Conservation (phyloP, 2,888 invertebrate genomes). For the Mellilla xanthometata region DNA sequence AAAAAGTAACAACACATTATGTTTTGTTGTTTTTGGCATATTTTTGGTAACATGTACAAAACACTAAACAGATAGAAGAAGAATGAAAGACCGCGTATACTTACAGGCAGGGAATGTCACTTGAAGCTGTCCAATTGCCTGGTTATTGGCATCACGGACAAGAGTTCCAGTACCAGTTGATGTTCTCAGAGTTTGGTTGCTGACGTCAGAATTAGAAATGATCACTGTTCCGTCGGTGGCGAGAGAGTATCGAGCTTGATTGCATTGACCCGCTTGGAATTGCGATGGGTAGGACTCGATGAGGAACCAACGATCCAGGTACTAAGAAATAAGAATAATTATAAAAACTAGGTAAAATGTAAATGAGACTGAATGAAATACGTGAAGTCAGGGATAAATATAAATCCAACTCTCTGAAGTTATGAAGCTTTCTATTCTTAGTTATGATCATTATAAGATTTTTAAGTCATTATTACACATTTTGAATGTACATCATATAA, state of each 20-base stretch:
- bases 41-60: no score
- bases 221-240: conserved; percentile 33
- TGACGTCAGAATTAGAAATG: conserved; percentile 54
- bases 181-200: conserved; percentile 39
- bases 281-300: conserved; percentile 54
- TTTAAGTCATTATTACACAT: no score
- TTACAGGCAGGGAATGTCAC: conserved; percentile 80
- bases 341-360: no score
- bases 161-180: conserved; percentile 50
- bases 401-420: no score
- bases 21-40: no score
- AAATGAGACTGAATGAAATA: no score
- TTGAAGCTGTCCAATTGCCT: conserved; percentile 81
- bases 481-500: no score
- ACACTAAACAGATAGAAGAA: no score
- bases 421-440: no score
- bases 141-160: conserved; percentile 65
- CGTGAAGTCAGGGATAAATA: no score
- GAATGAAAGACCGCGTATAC: conserved; percentile 10
- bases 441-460: no score
- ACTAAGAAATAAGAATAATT: conserved; percentile 34
- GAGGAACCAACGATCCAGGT: conserved; percentile 51
- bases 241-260: conserved; percentile 47
- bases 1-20: no score
- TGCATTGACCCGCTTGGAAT: conserved; percentile 54